Conservation (phyloP, 2,888 invertebrate species). For the Thumatha senex region DNA sequence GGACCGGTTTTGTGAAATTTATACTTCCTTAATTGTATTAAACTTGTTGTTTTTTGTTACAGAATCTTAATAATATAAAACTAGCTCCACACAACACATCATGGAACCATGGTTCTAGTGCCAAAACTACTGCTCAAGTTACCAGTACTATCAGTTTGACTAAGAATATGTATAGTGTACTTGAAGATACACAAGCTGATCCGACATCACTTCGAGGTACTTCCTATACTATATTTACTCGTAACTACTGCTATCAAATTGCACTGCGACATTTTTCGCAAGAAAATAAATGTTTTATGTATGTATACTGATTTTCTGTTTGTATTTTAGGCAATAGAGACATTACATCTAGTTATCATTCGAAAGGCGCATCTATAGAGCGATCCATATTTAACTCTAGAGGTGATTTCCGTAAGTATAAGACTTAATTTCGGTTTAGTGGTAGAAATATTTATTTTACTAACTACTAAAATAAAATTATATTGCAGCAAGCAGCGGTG, state of each 20-base stretch:
- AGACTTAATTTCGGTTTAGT: too few relatives aligned
- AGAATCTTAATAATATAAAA: conserved; percentile 68
- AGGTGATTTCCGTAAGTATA: conserved; percentile 67
- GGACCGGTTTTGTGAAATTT: too few relatives aligned
- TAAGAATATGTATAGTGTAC: conserved; percentile 66
- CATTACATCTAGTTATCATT: conserved; percentile 60
- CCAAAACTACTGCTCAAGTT: conserved; percentile 61
- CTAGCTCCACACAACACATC: conserved; percentile 64
- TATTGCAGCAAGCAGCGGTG: conserved; percentile 37
- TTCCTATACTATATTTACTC: conserved; percentile 13
- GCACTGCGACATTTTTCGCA: not conserved
- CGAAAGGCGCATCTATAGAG: conserved; percentile 78
- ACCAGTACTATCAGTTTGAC: conserved; percentile 62
- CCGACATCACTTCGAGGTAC: conserved; percentile 65
- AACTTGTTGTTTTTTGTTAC: conserved; percentile 21
- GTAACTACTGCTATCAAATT: not conserved
- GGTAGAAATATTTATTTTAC: too few relatives aligned
- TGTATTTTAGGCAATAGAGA: conserved; percentile 63
- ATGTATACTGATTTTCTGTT: not conserved
- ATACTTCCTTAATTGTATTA: too few relatives aligned
- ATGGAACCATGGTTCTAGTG: conserved; percentile 73
- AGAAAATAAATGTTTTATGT: not conserved
- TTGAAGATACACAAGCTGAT: conserved; percentile 65
- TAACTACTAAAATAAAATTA: not conserved
- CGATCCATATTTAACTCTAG: conserved; percentile 75